A percentile compares a stretch with the other conserved stretches of the same genome.
phyloP scores from a whole-genome alignment of 2,888 invertebrate genomes.

The Hirudinaria manillensis region DNA sequence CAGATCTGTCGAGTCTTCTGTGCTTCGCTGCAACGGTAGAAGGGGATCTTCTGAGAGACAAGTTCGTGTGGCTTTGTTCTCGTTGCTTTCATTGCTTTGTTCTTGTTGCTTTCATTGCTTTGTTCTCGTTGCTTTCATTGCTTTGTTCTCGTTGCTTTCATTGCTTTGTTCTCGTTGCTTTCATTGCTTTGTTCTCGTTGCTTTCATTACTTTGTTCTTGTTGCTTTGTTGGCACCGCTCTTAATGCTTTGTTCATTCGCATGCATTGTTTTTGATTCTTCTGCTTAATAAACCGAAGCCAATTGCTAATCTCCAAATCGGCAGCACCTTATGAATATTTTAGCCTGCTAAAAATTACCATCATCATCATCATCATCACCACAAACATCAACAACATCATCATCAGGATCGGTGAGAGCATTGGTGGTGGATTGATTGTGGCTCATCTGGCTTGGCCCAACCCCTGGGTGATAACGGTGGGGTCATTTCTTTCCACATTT shows the following conservation, averaged over 20 bases:
- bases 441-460: slow-evolving; percentile 98
- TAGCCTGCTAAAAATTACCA: neutral
- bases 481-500: slow-evolving; percentile 93
- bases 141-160: no score
- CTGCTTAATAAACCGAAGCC: neutral
- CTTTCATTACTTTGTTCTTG: no score
- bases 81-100: neutral
- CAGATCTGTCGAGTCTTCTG: slow-evolving; percentile 75
- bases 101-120: neutral
- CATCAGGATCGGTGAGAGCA: slow-evolving; percentile 80
- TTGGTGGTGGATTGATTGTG: slow-evolving; percentile 88
- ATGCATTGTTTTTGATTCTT: no score
- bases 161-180: no score
- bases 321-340: neutral
- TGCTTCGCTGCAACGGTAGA: slow-evolving; percentile 92
- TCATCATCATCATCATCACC: neutral
- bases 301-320: neutral
- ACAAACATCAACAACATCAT: neutral
- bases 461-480: slow-evolving; percentile 93
- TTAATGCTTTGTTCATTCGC: no score
- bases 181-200: no score
- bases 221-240: no score
- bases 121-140: neutral
- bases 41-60: slow-evolving; percentile 87
- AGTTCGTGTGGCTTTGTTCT: slow-evolving; percentile 63